phyloP scores from a whole-genome alignment of 92 coral and sea anemone genomes.

The Palythoa caribaeorum region DNA sequence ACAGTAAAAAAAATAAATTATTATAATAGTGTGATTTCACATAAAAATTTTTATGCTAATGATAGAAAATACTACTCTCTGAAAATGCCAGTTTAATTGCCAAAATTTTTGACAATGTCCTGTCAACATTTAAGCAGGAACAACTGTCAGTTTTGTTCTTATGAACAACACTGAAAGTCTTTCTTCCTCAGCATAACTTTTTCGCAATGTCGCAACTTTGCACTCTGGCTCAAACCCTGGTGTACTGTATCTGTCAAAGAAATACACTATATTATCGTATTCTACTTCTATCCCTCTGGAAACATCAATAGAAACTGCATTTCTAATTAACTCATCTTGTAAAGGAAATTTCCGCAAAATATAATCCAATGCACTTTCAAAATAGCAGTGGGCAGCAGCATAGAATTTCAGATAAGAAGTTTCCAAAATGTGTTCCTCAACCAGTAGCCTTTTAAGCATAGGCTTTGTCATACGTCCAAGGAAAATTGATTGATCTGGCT shows the following conservation, averaged over 20 bases:
- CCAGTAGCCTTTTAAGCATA: conserved; percentile 43
- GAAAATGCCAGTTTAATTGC: background rate
- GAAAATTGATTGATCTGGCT: conserved; percentile 27
- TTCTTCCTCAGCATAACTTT: background rate
- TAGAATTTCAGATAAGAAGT: conserved; percentile 6
- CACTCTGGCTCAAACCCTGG: no score
- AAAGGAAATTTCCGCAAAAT: conserved; percentile 56
- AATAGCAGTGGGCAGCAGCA: conserved; percentile 54
- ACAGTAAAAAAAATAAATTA: no score
- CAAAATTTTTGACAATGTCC: background rate
- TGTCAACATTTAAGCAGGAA: background rate
- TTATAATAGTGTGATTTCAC: no score
- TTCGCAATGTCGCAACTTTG: no score
- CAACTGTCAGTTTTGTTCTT: background rate
- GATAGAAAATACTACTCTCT: background rate
- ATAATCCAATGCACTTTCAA: conserved; percentile 38
- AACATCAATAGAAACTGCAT: conserved; percentile 52
- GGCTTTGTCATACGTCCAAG: conserved; percentile 49
- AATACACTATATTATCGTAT: conserved; percentile 5
- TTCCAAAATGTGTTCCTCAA: conserved; percentile 41
- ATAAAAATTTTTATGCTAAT: no score
- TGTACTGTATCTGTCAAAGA: conserved; percentile 36
- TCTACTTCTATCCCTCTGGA: conserved; percentile 8
- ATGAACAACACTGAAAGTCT: background rate
- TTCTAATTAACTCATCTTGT: conserved; percentile 42